Evolutionary conservation across 2,113 vertebrate genomes (phyloP), one percentile per base, ranked within the genome.

Genomic region (Morone chrysops): DNA sequence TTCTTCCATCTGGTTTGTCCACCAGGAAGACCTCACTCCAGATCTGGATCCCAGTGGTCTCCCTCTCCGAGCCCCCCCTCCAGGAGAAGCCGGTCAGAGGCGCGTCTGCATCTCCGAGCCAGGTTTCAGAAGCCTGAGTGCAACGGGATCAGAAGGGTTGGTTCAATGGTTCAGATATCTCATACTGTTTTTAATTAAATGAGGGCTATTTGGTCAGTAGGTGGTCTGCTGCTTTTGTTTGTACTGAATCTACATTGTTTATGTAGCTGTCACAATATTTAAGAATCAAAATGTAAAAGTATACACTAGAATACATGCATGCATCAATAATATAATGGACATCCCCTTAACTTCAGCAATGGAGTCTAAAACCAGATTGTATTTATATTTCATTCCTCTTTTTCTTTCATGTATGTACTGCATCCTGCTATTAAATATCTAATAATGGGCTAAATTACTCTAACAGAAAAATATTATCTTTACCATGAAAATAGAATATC

Each of bases 21-120:
- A 99, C 96, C 80, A 98, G 95, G 88, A 99, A 99, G 75, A 99
- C 87, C 80, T 99, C 98, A 0, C 97, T 99, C 98, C 98, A 99
- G 67, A 99, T 98, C 93, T 99, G 98, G 78, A 99, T 99, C 76
- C 98, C 98, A 0, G 98, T 99, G 0, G 98, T 99, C 92, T 99
- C 98, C 79, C 98, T 92, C 92, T 99, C 98, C 0, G 98, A 99
- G 0, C 98, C 98, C 1, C 98, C 98, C 88, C 98, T 94, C 98
- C 98, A 99, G 59, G 98, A 98, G 93, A 99, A 99, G 13, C 98
- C 98, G 0, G 97, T 99, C 92, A 99, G 92, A 0, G 98, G 98
- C 86, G 98, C 97, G 0, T 99, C 97, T 48, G 96, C 89, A 40
- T 97, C 96, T 18, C 98, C 98, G 61, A 99, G 85, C 98, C 98